phyloP scores from a whole-genome alignment of 2,888 invertebrate species.

The Athetis lepigone region DNA sequence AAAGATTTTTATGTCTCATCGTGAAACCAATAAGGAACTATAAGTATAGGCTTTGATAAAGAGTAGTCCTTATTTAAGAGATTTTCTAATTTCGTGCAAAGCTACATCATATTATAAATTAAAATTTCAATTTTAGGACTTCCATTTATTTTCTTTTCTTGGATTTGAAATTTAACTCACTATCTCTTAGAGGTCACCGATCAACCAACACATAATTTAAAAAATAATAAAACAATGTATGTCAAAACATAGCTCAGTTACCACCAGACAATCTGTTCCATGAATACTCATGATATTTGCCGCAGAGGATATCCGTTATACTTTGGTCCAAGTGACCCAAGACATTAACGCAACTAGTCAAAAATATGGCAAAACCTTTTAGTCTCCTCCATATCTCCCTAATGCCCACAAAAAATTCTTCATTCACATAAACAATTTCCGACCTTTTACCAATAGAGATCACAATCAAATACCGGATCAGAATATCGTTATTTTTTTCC shows the following conservation, averaged over 20 bases:
- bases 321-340: no score
- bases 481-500: conserved; percentile 63
- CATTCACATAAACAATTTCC: conserved; percentile 27
- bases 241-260: no score
- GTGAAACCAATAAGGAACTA: conserved; percentile 1
- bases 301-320: no score
- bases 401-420: conserved; percentile 14
- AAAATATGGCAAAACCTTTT: conserved; percentile 8
- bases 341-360: no score
- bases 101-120: background rate
- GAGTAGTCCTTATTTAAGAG: background rate
- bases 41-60: background rate
- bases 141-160: background rate
- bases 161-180: background rate
- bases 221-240: no score
- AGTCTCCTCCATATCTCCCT: conserved; percentile 1
- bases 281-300: no score
- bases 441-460: conserved; percentile 35
- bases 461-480: conserved; percentile 55
- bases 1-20: conserved; percentile 27
- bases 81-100: background rate
- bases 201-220: background rate
- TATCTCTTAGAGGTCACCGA: background rate
- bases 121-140: background rate
- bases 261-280: no score